Conservation (phyloP, 2,888 invertebrate species). For the Morpho helenor region DNA sequence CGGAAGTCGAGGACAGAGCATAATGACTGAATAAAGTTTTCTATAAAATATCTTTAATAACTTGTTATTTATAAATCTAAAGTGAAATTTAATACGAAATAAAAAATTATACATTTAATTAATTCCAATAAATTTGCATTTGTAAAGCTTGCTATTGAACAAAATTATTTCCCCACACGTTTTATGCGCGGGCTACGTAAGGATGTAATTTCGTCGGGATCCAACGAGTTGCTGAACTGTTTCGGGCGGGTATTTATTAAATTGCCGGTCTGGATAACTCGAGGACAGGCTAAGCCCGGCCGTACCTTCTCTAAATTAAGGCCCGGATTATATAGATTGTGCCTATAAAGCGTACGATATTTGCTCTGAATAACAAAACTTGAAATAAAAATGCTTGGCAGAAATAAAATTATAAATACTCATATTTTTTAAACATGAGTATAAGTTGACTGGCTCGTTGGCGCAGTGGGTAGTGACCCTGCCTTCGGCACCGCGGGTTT, state of each 20-base stretch:
- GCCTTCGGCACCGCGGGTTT: no score
- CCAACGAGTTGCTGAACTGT: slow-evolving; percentile 56
- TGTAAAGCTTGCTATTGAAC: slow-evolving; percentile 6
- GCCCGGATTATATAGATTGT: slow-evolving; percentile 47
- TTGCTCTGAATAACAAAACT: slow-evolving; percentile 22
- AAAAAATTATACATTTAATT: no score
- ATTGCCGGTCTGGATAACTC: slow-evolving; percentile 59
- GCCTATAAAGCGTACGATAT: slow-evolving; percentile 33
- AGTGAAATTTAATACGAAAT: no score
- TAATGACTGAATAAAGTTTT: no score
- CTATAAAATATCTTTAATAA: no score
- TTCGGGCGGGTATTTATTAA: slow-evolving; percentile 67
- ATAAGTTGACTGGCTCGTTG: no score
- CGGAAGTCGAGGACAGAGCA: no score
- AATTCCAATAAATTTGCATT: background rate
- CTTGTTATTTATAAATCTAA: no score
- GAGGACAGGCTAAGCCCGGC: slow-evolving; percentile 56
- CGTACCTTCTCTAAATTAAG: slow-evolving; percentile 54
- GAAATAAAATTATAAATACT: no score
- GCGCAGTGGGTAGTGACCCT: no score
- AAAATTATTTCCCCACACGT: slow-evolving; percentile 22
- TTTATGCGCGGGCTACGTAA: slow-evolving; percentile 21
- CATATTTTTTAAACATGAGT: no score
- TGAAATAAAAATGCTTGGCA: background rate
- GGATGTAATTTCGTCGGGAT: slow-evolving; percentile 43